phyloP scores from a whole-genome alignment of 2,797 vertebrate species.

The Cuniculus paca region DNA sequence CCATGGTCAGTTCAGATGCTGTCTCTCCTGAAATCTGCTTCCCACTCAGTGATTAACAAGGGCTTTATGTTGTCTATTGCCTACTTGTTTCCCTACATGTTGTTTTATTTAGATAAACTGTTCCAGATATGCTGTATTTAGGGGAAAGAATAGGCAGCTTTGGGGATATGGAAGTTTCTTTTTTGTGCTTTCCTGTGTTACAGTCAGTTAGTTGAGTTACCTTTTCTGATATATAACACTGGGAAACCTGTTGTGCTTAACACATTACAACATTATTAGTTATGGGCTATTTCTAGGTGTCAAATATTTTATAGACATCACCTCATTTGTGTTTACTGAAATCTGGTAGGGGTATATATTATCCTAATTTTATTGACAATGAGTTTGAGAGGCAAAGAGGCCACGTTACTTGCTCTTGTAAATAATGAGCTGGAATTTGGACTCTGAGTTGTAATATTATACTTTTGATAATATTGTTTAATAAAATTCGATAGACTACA shows the following conservation, averaged over 20 bases:
- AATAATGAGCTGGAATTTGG: neutral
- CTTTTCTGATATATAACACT: neutral
- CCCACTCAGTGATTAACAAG: neutral
- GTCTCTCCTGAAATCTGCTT: neutral
- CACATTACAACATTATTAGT: neutral
- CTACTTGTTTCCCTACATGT: neutral
- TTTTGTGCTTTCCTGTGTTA: neutral
- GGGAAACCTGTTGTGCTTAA: neutral
- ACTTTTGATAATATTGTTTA: constrained; percentile 18
- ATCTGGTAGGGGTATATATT: neutral
- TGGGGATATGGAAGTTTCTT: neutral
- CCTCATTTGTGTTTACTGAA: constrained; percentile 35
- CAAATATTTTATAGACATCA: neutral
- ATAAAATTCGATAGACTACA: neutral
- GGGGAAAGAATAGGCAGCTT: neutral
- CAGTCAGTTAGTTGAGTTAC: neutral
- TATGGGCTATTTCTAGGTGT: neutral
- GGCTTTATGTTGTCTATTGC: no score
- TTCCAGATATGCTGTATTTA: neutral
- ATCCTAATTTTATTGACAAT: constrained; percentile 23
- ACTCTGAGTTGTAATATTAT: neutral
- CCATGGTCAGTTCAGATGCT: neutral
- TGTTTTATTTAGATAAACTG: constrained; percentile 41
- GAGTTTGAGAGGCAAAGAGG: neutral
- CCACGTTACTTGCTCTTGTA: neutral